Percentiles rank a stretch among this genome's conserved stretches.
Conservation (phyloP, 2,888 invertebrate genomes). For the Tinea semifulvella region DNA sequence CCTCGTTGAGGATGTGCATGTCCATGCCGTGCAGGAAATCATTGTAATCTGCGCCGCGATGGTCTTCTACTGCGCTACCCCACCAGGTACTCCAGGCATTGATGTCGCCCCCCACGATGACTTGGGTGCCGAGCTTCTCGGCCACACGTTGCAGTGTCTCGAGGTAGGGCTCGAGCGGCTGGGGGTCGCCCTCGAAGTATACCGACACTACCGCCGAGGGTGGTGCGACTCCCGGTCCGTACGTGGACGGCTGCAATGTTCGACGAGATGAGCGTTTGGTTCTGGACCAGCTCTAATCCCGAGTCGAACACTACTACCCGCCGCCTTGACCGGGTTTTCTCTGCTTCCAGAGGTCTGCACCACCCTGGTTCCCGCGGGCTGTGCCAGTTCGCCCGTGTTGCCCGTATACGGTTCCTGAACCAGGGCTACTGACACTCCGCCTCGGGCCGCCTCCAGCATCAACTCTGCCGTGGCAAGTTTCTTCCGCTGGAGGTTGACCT, state of each 20-base stretch:
- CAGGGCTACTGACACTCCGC: constrained; percentile 17
- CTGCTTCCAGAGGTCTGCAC: constrained; percentile 23
- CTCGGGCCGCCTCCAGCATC: constrained; percentile 17
- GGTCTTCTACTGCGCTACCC: constrained; percentile 14
- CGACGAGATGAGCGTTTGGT: constrained; percentile 22
- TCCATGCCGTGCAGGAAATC: constrained; percentile 7
- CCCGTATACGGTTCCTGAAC: constrained; percentile 28
- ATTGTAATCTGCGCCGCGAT: constrained; percentile 17
- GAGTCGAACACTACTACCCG: constrained; percentile 21
- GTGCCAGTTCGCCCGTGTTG: constrained; percentile 16
- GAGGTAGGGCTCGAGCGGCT: constrained; percentile 16
- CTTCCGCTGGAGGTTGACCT: constrained; percentile 22
- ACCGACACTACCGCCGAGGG: constrained; percentile 20
- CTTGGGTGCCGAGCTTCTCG: neutral
- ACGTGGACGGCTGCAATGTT: constrained; percentile 17
- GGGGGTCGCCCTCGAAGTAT: constrained; percentile 21
- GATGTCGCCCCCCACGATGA: constrained; percentile 16
- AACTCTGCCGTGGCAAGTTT: constrained; percentile 22
- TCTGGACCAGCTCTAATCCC: constrained; percentile 17
- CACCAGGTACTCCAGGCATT: constrained; percentile 17
- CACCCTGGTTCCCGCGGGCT: constrained; percentile 18
- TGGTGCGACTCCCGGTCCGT: neutral
- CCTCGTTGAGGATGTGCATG: constrained; percentile 20
- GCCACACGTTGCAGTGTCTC: neutral
- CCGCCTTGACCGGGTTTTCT: constrained; percentile 23